A percentile compares a stretch with the other conserved stretches of the same genome.
These are phyloP conservation scores for Engraulis encrasicolus DNA, from an alignment of 2,113 vertebrate genomes.

Conservation along the genomic window DNA sequence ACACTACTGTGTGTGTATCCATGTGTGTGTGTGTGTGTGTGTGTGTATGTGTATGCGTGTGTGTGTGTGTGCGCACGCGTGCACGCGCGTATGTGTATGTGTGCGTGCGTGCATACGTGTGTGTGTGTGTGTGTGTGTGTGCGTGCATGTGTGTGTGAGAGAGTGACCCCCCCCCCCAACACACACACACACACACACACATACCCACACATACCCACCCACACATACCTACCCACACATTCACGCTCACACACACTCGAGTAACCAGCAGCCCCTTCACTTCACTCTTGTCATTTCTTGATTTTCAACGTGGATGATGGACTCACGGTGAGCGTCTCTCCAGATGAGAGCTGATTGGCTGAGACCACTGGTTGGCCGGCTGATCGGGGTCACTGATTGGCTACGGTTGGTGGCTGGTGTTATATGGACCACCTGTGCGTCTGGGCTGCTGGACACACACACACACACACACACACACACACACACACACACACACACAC, in stretches of 20 bases:
- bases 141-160: too few relatives aligned
- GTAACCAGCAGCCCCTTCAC: background rate
- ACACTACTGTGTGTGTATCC: too few relatives aligned
- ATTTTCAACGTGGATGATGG: conserved; percentile 57
- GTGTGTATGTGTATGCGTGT: too few relatives aligned
- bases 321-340: conserved; percentile 58
- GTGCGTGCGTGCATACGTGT: too few relatives aligned
- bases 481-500: too few relatives aligned
- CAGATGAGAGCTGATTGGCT: conserved; percentile 69
- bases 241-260: background rate
- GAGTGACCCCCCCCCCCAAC: background rate
- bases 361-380: background rate
- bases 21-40: too few relatives aligned
- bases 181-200: background rate
- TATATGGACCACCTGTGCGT: conserved; percentile 65
- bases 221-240: too few relatives aligned
- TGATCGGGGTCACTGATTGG: too few relatives aligned
- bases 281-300: conserved; percentile 35
- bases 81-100: too few relatives aligned
- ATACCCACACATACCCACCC: background rate
- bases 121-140: too few relatives aligned
- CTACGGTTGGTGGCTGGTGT: conserved; percentile 62
- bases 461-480: too few relatives aligned
- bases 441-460: conserved; percentile 54
- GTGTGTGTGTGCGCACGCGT: too few relatives aligned